Base-by-base conservation (phyloP, 2,888 invertebrate genomes). In the Oligia strigilis region DNA sequence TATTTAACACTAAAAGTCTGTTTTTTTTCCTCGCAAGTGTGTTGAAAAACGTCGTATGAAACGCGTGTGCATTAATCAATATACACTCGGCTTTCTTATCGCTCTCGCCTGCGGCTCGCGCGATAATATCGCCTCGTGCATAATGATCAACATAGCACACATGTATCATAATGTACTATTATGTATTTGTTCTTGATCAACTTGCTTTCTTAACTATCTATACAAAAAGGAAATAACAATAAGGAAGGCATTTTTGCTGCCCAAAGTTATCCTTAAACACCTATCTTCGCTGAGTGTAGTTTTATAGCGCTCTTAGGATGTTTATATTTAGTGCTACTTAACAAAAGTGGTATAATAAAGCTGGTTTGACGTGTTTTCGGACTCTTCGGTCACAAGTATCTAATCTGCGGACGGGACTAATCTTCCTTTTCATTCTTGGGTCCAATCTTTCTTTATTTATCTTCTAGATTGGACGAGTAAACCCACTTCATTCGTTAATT, bases 231-330 rank as follows among this genome's bases (percentile, higher is more conserved):
- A 19, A 46, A 55, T 60, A 72, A 69, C 62, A 76, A 65, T 52
- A 77, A 82, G 62, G 52, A 79, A 86, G 40, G 52, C 78, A 11
- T 65, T 75, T 82, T 66, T 19, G 64, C 43, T 80, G 23, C 60
- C 76, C 36, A 80, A 83, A 86, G 58, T 86, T 76, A 77, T 72
- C 80, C 77, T 76, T 80, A 83, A 83, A 86, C 79, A 83, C 79
- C 70, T 86, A 79, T 83, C 64, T 75, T 52, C 58, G 23, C 23
- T 70, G 80, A 83, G 84, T 87, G 76, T 77, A 80, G 80, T 86
- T 86, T 86, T 83, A 86, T 80, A 80, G 86, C 74, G 67, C 80
- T 69, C 60, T 86, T 69, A 67, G 23, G 67, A 72, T 77, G 77
- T 75, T 83, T 83, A 86, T 80, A 80, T 71, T 80, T 66, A 83